Evolutionary conservation across 2,113 vertebrate genomes (phyloP), one percentile per base, ranked within the genome.

Genomic region (Tursiops truncatus): DNA sequence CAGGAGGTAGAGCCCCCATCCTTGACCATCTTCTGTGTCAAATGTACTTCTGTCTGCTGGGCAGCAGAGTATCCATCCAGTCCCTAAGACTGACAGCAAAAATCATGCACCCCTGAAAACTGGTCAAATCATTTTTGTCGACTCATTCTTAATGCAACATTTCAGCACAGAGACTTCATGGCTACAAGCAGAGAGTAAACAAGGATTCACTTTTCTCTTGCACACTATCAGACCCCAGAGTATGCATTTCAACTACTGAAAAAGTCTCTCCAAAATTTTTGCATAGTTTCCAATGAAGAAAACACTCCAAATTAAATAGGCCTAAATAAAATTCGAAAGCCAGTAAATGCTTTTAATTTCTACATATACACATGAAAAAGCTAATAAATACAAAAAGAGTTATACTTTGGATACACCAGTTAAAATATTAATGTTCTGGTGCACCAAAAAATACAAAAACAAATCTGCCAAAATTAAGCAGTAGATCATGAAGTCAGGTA

Each of bases 251-350:
- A 50, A 85, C 62, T 38, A 58, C 0, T 86, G 53, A 62, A 84
- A 71, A 77, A 58, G 25, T 44, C 73, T 65, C 68, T 47, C 50
- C 76, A 89, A 89, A 84, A 33, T 60, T 36, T 87, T 67, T 83
- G 26, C 13, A 33, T 44, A 70, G 68, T 33, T 96, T 83, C 63
- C 60, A 79, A 63, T 65, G 47, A 91, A 4, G 94, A 23, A 93
- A 94, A 89, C 65, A 79, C 13, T 91, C 47, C 31, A 93, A 82
- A 88, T 91, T 76, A 88, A 91, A 80, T 67, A 74, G 38, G 11
- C 8, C 76, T 65, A 85, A 77, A 65, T 94, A 94, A 84, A 13
- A 85, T 82, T 73, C 80, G 70, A 76, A 96, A 77, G 47, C 13
- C 9, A 96, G 62, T 60, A 91, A 67, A 44, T 47, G 21, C 53